Conservation (phyloP, 2,888 invertebrate species). For the Hymenopus coronatus region DNA sequence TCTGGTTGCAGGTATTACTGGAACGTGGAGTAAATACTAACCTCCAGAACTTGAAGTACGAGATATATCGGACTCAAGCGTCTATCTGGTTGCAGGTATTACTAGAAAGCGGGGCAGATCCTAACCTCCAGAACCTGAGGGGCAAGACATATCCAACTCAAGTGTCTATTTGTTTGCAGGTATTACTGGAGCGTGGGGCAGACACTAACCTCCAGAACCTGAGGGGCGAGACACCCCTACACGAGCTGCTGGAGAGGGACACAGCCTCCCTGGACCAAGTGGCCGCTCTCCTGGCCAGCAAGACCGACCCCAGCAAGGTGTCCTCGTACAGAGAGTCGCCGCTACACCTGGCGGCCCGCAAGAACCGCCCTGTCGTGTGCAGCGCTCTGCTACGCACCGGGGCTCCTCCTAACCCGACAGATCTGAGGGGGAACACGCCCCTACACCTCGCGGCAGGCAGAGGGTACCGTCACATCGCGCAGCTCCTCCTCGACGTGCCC, state of each 20-base stretch:
- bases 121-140: conserved; percentile 43
- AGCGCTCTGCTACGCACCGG: conserved; percentile 40
- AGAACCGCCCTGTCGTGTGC: conserved; percentile 42
- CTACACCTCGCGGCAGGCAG: conserved; percentile 46
- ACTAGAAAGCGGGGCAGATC: conserved; percentile 41
- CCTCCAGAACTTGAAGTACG: conserved; percentile 43
- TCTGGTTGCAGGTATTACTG: conserved; percentile 40
- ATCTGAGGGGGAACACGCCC: conserved; percentile 45
- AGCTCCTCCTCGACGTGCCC: conserved; percentile 42
- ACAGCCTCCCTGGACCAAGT: conserved; percentile 30
- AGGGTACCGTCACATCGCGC: conserved; percentile 45
- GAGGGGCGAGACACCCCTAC: conserved; percentile 46
- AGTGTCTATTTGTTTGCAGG: conserved; percentile 34
- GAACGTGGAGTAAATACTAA: conserved; percentile 42
- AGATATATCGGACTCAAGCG: conserved; percentile 41
- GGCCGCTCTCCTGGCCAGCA: conserved; percentile 32
- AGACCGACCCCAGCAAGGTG: conserved; percentile 33
- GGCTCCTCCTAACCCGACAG: conserved; percentile 43
- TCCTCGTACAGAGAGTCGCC: conserved; percentile 45
- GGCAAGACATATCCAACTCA: conserved; percentile 41
- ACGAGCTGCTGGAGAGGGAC: conserved; percentile 41
- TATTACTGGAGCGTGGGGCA: conserved; percentile 44
- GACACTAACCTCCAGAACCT: conserved; percentile 45
- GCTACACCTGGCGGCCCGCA: conserved; percentile 44
- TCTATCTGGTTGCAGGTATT: conserved; percentile 41